Percentiles rank a stretch among this genome's conserved stretches.
Conservation (phyloP, 1,140 invertebrate genomes). For the Pantala flavescens region DNA sequence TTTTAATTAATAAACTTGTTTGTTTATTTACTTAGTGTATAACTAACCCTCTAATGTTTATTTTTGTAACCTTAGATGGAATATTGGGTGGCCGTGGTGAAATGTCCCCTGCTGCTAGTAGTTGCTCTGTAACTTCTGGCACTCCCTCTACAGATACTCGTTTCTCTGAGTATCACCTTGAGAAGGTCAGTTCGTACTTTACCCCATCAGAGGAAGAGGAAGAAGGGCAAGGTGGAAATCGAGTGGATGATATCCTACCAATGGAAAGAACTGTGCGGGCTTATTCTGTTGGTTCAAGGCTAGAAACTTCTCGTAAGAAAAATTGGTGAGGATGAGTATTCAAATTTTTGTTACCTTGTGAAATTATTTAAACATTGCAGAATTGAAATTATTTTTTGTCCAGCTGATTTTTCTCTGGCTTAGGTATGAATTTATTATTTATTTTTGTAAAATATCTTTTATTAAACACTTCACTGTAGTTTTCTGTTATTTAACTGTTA, state of each 20-base stretch:
- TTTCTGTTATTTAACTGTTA: too few relatives aligned
- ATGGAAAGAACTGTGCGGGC: conserved; percentile 55
- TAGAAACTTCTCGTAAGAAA: conserved; percentile 37
- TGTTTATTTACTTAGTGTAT: too few relatives aligned
- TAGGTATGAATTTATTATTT: too few relatives aligned
- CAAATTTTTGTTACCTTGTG: conserved; percentile 29
- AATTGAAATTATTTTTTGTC: too few relatives aligned
- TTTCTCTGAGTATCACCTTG: conserved; percentile 52
- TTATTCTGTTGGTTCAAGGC: conserved; percentile 76
- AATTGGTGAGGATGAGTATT: background rate
- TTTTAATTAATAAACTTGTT: too few relatives aligned
- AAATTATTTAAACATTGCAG: conserved; percentile 29
- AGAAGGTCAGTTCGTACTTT: conserved; percentile 54
- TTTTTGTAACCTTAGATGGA: background rate
- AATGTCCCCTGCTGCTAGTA: conserved; percentile 38
- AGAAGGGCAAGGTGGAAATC: background rate
- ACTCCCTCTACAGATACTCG: conserved; percentile 51
- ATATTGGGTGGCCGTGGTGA: background rate
- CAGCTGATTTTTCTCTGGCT: too few relatives aligned
- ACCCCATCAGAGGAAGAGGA: conserved; percentile 47
- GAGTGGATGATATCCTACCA: conserved; percentile 26
- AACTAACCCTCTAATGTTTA: too few relatives aligned
- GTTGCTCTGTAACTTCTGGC: conserved; percentile 62
- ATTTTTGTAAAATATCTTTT: too few relatives aligned
- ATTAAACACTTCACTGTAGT: too few relatives aligned